Percentiles rank a stretch among this genome's conserved stretches.
phyloP scores from a whole-genome alignment of 1,140 invertebrate species.

The Lordiphosa clarofinis region DNA sequence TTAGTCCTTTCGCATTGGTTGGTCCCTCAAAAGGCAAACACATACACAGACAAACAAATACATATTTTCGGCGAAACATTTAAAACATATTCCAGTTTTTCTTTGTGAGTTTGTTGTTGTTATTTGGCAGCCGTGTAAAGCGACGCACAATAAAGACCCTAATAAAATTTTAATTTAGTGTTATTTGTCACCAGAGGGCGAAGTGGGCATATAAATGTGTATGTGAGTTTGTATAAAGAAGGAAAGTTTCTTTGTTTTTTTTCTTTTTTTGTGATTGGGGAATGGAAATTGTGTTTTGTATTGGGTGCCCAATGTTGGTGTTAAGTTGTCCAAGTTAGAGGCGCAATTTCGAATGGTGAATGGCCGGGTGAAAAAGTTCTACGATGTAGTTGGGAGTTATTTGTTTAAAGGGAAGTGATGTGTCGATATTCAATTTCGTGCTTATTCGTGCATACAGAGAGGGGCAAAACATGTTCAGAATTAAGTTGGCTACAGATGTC shows the following conservation, averaged over 20 bases:
- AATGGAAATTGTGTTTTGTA: conserved; percentile 39
- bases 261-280: conserved; percentile 21
- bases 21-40: conserved; percentile 46
- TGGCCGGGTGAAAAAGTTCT: not conserved
- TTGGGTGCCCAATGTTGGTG: conserved; percentile 27
- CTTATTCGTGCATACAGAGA: no score
- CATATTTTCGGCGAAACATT: conserved; percentile 53
- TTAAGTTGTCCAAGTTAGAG: conserved; percentile 31
- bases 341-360: conserved; percentile 19
- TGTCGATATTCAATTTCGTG: no score
- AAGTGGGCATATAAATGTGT: conserved; percentile 16
- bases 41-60: conserved; percentile 32
- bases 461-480: no score
- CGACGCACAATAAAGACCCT: conserved; percentile 72
- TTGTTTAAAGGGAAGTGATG: no score
- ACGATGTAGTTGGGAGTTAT: no score
- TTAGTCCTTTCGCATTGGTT: conserved; percentile 42
- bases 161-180: conserved; percentile 78
- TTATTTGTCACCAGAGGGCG: conserved; percentile 72
- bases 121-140: conserved; percentile 44
- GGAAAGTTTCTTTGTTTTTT: conserved; percentile 30
- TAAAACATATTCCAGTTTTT: conserved; percentile 62
- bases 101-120: conserved; percentile 14
- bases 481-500: no score
- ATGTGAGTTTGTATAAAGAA: conserved; percentile 18